Conservation (phyloP, 2,113 vertebrate species). For the Suricata suricatta region DNA sequence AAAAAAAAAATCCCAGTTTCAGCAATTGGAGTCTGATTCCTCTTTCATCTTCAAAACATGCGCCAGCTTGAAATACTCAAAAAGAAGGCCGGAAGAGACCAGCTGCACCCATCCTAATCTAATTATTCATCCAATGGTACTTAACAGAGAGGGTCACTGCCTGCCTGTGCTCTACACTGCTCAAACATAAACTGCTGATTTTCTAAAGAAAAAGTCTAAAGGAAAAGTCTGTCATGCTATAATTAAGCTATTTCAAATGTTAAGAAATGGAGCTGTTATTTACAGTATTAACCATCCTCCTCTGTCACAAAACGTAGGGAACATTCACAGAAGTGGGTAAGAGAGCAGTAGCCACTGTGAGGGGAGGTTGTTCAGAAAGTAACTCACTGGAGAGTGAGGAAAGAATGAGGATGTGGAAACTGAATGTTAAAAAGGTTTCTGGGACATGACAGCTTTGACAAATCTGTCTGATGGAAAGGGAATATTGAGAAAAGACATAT, state of each 20-base stretch:
- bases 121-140: slow-evolving; percentile 12
- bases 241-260: slow-evolving; percentile 25
- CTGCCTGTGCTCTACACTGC: background rate
- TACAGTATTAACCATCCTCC: background rate
- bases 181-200: background rate
- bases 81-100: slow-evolving; percentile 3
- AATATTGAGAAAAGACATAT: slow-evolving; percentile 21
- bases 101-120: slow-evolving; percentile 16
- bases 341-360: background rate
- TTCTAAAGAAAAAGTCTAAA: background rate
- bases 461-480: background rate
- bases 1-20: background rate
- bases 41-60: slow-evolving; percentile 57
- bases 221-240: background rate
- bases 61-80: background rate
- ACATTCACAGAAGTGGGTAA: background rate
- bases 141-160: background rate
- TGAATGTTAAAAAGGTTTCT: background rate
- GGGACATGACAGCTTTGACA: background rate
- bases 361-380: slow-evolving; percentile 45
- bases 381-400: background rate
- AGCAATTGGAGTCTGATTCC: background rate
- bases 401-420: background rate
- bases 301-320: background rate
- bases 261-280: background rate